Conservation (phyloP, 2,113 vertebrate genomes). For the Ranitomeya variabilis region DNA sequence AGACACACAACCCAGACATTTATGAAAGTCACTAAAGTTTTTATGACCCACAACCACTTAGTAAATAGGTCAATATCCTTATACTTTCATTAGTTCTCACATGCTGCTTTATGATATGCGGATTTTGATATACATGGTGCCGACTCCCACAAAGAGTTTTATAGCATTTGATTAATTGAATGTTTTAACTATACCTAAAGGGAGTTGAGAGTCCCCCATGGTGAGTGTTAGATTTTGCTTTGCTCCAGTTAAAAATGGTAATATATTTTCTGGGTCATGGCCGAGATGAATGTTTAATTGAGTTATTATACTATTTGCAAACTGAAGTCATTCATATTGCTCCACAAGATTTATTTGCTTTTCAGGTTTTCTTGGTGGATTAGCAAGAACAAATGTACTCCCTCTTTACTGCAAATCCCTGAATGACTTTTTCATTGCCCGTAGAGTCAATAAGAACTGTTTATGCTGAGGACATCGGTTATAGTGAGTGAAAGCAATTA, state of each 20-base stretch:
- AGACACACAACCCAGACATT: background rate
- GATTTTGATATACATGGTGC: constrained; percentile 48
- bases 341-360: constrained; percentile 29
- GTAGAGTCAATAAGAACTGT: background rate
- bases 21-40: background rate
- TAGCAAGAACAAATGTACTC: constrained; percentile 5
- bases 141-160: constrained; percentile 54
- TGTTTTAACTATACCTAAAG: constrained; percentile 51
- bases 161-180: constrained; percentile 54
- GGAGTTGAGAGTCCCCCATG: constrained; percentile 41
- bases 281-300: constrained; percentile 55
- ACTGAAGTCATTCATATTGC: constrained; percentile 1
- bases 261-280: constrained; percentile 53
- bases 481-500: background rate
- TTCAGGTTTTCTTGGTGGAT: background rate
- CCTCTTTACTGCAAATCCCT: background rate
- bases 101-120: constrained; percentile 19
- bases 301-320: constrained; percentile 52
- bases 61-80: constrained; percentile 27
- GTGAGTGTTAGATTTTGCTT: constrained; percentile 49
- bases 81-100: constrained; percentile 30
- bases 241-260: constrained; percentile 53
- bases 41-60: constrained; percentile 18
- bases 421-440: background rate
- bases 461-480: background rate